Percentiles rank a stretch among this genome's conserved stretches.
Conservation (phyloP, 2,113 vertebrate species). For the Mesitornis unicolor region DNA sequence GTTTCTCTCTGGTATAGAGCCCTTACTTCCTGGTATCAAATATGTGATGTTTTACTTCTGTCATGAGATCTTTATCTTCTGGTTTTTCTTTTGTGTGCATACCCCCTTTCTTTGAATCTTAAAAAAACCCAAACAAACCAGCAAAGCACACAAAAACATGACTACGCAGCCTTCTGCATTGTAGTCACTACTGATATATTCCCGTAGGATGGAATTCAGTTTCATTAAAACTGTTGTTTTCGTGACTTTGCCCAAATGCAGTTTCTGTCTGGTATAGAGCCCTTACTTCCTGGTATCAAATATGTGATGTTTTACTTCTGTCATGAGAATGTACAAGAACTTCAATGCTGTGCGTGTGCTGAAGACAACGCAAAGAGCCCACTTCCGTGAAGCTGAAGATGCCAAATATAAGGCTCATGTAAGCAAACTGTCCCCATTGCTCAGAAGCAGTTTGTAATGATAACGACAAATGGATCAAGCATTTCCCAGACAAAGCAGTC, state of each 20-base stretch:
- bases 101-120: neutral
- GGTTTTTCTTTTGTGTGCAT: neutral
- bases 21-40: neutral
- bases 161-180: neutral
- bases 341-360: neutral
- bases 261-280: neutral
- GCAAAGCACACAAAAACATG: neutral
- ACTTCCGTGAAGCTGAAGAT: neutral
- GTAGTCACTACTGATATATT: neutral
- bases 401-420: neutral
- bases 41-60: neutral
- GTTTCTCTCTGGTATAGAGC: neutral
- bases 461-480: neutral
- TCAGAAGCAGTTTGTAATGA: neutral
- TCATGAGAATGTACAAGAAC: neutral
- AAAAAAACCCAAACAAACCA: neutral
- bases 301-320: neutral
- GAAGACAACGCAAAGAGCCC: neutral
- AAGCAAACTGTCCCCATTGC: neutral
- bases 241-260: neutral
- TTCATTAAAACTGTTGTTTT: neutral
- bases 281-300: neutral
- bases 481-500: neutral
- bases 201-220: neutral
- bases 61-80: too few species aligned